Evolutionary conservation across 2,888 invertebrate species (phyloP).

Genomic region (Aromia moschata): DNA sequence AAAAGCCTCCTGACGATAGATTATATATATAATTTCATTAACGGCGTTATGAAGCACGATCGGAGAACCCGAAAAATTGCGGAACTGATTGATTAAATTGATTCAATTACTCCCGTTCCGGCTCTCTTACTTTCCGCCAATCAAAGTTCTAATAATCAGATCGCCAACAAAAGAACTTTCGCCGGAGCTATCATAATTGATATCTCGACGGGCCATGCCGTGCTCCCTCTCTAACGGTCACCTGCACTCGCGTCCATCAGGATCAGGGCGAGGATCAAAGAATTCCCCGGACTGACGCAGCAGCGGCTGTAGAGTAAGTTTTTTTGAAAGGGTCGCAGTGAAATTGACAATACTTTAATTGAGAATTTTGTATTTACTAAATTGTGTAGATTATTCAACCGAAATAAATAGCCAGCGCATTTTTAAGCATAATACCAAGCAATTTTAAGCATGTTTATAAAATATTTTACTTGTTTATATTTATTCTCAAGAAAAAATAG

Average conservation of each 20-base stretch:
- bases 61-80: constrained; percentile 23
- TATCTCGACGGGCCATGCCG: constrained; percentile 47
- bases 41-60: constrained; percentile 11
- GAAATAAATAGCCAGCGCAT: too few species aligned
- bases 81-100: constrained; percentile 43
- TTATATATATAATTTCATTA: constrained; percentile 20
- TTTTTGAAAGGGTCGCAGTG: too few species aligned
- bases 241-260: constrained; percentile 40
- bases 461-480: too few species aligned
- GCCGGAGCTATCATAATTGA: constrained; percentile 49
- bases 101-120: constrained; percentile 43
- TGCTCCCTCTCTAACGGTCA: constrained; percentile 41
- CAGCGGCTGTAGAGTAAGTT: too few species aligned
- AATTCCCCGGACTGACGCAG: constrained; percentile 12
- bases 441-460: too few species aligned
- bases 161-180: constrained; percentile 41
- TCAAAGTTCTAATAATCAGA: constrained; percentile 45
- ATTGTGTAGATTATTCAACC: too few species aligned
- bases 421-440: too few species aligned
- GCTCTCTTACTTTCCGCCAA: constrained; percentile 44
- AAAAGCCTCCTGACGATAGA: too few species aligned
- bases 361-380: too few species aligned
- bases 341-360: too few species aligned
- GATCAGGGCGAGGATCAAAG: constrained; percentile 27
- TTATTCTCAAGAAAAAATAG: too few species aligned